These are phyloP conservation scores for Pangasius larnaudii DNA, from an alignment of 2,797 vertebrate genomes.

Conservation along the genomic window DNA sequence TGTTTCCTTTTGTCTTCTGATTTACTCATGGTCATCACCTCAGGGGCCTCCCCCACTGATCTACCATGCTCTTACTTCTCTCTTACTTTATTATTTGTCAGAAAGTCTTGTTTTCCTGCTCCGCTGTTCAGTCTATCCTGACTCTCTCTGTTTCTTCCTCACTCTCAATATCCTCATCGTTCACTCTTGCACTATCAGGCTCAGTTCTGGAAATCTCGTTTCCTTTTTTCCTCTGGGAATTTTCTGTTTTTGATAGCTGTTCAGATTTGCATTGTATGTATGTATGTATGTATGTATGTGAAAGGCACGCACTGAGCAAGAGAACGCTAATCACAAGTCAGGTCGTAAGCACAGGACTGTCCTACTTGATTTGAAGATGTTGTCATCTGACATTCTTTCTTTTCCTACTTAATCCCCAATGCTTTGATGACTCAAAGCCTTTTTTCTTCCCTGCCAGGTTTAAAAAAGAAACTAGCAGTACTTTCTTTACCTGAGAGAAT, in stretches of 20 bases:
- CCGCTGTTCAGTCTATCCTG: neutral
- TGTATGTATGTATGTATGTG: neutral
- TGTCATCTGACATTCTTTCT: neutral
- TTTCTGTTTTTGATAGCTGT: neutral
- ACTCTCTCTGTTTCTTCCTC: conserved; percentile 14
- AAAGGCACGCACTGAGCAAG: neutral
- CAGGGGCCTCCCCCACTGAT: neutral
- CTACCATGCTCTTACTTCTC: neutral
- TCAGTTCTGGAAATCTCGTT: neutral
- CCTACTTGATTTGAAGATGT: neutral
- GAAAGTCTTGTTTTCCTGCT: neutral
- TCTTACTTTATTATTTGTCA: neutral
- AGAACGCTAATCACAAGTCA: neutral
- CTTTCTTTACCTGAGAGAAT: neutral
- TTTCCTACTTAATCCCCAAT: neutral
- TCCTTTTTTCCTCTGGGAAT: neutral
- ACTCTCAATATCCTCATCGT: conserved; percentile 26
- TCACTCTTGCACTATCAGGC: neutral
- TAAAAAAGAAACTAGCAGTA: neutral
- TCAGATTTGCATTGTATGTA: neutral
- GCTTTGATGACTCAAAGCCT: neutral
- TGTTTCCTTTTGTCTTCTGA: neutral
- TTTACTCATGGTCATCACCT: neutral
- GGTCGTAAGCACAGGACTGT: neutral
- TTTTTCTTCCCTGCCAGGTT: neutral